Evolutionary conservation across 2,888 invertebrate species (phyloP), one percentile per base, ranked within the genome.

Genomic region (Dasysyrphus tricinctus): DNA sequence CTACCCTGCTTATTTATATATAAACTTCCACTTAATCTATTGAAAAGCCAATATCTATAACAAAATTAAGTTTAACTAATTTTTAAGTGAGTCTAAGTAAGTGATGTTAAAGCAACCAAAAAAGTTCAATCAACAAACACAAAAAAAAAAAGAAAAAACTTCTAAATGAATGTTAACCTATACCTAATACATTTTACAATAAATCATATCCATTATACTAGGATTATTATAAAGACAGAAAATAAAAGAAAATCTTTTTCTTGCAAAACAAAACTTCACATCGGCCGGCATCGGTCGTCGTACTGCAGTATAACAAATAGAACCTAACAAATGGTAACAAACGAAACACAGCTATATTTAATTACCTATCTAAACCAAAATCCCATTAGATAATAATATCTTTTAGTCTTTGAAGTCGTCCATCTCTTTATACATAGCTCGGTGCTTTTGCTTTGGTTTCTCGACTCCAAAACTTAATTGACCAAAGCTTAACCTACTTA

Each of bases 311-410:
- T 42, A 29, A 42, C 4, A 24, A n/a, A 39, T 39, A 49, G 39
- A 51, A 44, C 14, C 14, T 5, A 5, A 11, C 14, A 44, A n/a
- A 5, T 14, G 44, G 6, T 5, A 37, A 37, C 24, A 39, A 49
- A 51, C 14, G 47, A 49, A 32, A 65, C 34, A 44, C 47, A 29
- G 39, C 32, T 59, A 74, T 44, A 83, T 83, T 76, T 72, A 84
- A 84, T 84, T 84, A 84, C 51, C 67, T 37, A 39, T 76, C 80
- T 42, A 47, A 76, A 65, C 67, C 51, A 65, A 80, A 80, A 76
- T 76, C 61, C 72, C 84, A 84, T 76, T 76, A 80, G 65, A 65
- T 44, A n/a, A 51, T 80, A 75, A 76, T 72, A 59, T 75, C 59
- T 34, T 54, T 72, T 51, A 67, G 72, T 47, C 76, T 80, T 77